A percentile compares a stretch with the other conserved stretches of the same genome.
Conservation (phyloP, 2,113 vertebrate genomes). For the Epinephelus moara region DNA sequence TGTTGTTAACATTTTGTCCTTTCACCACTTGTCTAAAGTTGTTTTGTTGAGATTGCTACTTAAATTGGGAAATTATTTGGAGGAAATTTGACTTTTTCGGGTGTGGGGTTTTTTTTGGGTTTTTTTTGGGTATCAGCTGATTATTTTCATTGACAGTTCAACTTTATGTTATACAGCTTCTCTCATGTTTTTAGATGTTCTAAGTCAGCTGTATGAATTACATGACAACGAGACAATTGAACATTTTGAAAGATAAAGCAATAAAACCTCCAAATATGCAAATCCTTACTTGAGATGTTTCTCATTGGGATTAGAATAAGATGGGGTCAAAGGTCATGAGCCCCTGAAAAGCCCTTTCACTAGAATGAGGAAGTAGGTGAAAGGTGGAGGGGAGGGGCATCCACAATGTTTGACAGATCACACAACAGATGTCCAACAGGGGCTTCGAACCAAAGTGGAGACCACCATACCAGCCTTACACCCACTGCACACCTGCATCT, state of each 20-base stretch:
- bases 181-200: neutral
- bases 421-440: constrained; percentile 25
- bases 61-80: neutral
- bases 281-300: neutral
- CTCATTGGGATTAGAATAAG: neutral
- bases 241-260: neutral
- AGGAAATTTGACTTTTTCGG: neutral
- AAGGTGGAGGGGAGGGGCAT: constrained; percentile 60
- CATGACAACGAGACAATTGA: neutral
- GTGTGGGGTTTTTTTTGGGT: neutral
- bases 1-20: neutral
- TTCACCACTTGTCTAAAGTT: neutral
- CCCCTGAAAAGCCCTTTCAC: constrained; percentile 42
- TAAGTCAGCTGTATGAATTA: neutral
- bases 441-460: constrained; percentile 18
- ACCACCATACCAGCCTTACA: neutral
- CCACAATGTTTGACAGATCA: constrained; percentile 76
- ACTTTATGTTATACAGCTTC: neutral
- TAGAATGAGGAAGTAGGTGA: constrained; percentile 68
- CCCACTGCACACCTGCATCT: neutral
- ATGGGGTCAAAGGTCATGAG: constrained; percentile 30
- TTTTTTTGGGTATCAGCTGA: neutral
- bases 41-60: neutral
- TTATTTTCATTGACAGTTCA: neutral
- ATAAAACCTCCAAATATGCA: neutral